These are phyloP conservation scores for Drosophila neonasuta DNA, from an alignment of 2,888 invertebrate genomes.

Conservation along the genomic window DNA sequence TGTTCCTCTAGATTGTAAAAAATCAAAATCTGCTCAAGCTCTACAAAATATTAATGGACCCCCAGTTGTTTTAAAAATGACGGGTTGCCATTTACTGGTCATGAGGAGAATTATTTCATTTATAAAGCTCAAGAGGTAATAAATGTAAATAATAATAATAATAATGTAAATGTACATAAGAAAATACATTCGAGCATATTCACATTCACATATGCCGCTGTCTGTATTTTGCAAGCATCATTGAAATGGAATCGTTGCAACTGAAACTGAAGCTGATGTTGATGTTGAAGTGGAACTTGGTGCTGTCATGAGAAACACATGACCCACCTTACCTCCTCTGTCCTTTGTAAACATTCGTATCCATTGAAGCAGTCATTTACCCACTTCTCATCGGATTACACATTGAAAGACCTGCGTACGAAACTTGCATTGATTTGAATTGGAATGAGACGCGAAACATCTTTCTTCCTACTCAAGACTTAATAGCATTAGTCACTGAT, in stretches of 20 bases:
- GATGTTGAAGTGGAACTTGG: constrained; percentile 14
- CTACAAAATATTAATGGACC: constrained; percentile 6
- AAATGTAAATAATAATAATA: too few species aligned
- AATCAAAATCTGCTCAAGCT: background rate
- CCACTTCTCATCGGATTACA: constrained; percentile 66
- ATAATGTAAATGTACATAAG: too few species aligned
- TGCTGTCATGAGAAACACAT: constrained; percentile 46
- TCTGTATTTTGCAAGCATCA: constrained; percentile 57
- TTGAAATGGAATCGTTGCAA: constrained; percentile 41
- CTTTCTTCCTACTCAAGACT: background rate
- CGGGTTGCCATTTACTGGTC: constrained; percentile 10
- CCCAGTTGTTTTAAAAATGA: constrained; percentile 45
- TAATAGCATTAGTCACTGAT: background rate
- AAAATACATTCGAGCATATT: constrained; percentile 1
- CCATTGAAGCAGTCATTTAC: constrained; percentile 58
- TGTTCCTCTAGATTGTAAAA: too few species aligned
- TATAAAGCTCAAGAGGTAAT: constrained; percentile 64
- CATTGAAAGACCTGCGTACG: constrained; percentile 47
- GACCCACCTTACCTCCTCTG: constrained; percentile 10
- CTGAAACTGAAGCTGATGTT: constrained; percentile 10
- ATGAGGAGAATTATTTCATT: constrained; percentile 37
- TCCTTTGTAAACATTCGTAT: constrained; percentile 8
- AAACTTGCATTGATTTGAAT: constrained; percentile 64
- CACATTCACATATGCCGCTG: constrained; percentile 33
- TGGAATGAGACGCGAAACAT: constrained; percentile 44